These are phyloP conservation scores for Alcis repandata DNA, from an alignment of 2,888 invertebrate genomes.

Conservation along the genomic window DNA sequence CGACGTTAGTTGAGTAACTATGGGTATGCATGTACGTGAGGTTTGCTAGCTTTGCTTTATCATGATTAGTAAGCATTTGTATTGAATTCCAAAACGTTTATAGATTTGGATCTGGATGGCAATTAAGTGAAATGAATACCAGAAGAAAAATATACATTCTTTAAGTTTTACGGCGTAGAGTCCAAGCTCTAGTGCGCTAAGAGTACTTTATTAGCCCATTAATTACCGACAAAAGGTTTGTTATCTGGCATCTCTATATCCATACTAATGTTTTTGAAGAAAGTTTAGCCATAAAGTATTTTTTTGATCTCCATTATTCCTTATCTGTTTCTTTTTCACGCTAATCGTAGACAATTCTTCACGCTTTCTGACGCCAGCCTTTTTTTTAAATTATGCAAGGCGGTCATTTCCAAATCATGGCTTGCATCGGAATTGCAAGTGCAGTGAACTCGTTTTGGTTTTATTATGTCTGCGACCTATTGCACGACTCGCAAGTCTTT, in stretches of 20 bases:
- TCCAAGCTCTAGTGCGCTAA: no score
- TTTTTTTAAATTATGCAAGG: conserved; percentile 7
- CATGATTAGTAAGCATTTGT: conserved; percentile 10
- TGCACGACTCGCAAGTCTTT: conserved; percentile 31
- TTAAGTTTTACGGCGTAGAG: no score
- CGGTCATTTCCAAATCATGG: background rate
- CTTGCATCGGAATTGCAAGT: background rate
- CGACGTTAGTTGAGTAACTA: conserved; percentile 44
- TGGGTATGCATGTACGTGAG: conserved; percentile 27
- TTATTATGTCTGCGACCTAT: conserved; percentile 33
- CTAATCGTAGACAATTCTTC: background rate
- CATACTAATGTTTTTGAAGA: no score
- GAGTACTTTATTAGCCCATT: no score
- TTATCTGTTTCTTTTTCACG: no score
- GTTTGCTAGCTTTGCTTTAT: conserved; percentile 10
- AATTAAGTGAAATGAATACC: no score
- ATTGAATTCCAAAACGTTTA: conserved; percentile 17
- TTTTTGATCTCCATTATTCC: no score
- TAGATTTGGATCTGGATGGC: no score
- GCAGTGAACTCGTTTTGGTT: conserved; percentile 18
- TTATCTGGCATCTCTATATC: no score
- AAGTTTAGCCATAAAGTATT: no score
- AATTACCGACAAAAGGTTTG: background rate
- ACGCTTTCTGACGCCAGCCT: background rate
- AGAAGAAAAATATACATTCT: no score